Conservation (phyloP, 64 coral and sea anemone genomes). For the Trachythela sp. region DNA sequence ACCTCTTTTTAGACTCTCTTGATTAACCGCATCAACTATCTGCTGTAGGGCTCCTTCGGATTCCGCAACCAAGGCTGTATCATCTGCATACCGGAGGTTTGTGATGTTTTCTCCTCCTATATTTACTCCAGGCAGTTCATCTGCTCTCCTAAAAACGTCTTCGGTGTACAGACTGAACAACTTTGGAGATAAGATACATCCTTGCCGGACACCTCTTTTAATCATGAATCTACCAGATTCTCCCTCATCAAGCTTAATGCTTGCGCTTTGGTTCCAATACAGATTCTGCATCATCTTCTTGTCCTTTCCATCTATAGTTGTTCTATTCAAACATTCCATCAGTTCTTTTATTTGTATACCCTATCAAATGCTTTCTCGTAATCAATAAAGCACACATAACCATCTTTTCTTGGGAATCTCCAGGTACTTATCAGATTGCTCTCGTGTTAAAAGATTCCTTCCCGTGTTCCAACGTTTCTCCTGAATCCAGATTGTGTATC, state of each 20-base stretch:
- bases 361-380: too few relatives aligned
- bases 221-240: not conserved
- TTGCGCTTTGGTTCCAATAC: constrained; percentile 21
- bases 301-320: constrained; percentile 18
- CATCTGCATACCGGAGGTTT: constrained; percentile 8
- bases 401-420: too few relatives aligned
- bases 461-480: not conserved
- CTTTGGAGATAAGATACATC: constrained; percentile 13
- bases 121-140: not conserved
- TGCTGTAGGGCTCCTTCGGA: not conserved
- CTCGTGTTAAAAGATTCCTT: not conserved
- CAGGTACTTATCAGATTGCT: not conserved
- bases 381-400: not conserved
- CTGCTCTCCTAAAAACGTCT: not conserved
- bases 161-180: constrained; percentile 9
- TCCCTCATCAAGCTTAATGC: constrained; percentile 1
- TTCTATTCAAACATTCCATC: not conserved
- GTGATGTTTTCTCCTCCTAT: not conserved
- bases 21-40: not conserved
- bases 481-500: not conserved
- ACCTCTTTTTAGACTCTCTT: not conserved
- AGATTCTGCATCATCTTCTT: not conserved
- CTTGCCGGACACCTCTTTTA: constrained; percentile 6
- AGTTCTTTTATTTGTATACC: not conserved
- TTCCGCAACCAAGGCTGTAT: not conserved